Evolutionary conservation across 2,113 vertebrate genomes (phyloP).

Genomic region (Zosterops borbonicus): DNA sequence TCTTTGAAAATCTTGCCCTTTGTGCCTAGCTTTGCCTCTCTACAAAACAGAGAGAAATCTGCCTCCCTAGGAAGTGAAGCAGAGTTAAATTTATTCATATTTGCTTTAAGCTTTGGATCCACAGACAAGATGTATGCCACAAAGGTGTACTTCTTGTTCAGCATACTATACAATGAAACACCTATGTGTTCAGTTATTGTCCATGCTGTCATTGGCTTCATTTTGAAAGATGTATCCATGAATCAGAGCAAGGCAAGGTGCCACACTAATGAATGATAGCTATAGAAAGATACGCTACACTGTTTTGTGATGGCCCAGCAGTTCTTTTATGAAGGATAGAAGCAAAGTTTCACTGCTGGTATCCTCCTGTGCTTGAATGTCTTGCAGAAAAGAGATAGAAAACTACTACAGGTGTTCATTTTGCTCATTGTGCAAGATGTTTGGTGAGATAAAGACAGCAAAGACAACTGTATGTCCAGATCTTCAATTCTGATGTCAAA

Average conservation of each 20-base stretch:
- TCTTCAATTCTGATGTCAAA: not conserved
- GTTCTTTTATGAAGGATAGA: not conserved
- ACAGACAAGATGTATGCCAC: not conserved
- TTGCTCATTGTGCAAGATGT: not conserved
- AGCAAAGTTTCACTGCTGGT: not conserved
- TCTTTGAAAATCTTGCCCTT: slow-evolving; percentile 63
- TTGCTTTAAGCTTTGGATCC: slow-evolving; percentile 48
- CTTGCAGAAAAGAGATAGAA: not conserved
- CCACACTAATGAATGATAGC: not conserved
- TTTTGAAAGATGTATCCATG: not conserved
- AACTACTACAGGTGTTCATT: not conserved
- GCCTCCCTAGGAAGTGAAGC: slow-evolving; percentile 12
- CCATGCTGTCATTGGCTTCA: not conserved
- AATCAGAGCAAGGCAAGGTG: not conserved
- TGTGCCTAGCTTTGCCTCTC: slow-evolving; percentile 44
- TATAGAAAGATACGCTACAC: not conserved
- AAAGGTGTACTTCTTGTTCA: not conserved
- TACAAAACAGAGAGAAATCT: slow-evolving; percentile 29
- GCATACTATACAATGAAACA: not conserved
- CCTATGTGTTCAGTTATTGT: not conserved
- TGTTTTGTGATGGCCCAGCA: not conserved
- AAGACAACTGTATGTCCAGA: not conserved
- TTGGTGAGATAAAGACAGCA: not conserved
- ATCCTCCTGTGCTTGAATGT: not conserved
- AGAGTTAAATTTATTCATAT: slow-evolving; percentile 52